These are phyloP conservation scores for Erpornis zantholeuca DNA, from an alignment of 2,113 vertebrate species.

Conservation along the genomic window DNA sequence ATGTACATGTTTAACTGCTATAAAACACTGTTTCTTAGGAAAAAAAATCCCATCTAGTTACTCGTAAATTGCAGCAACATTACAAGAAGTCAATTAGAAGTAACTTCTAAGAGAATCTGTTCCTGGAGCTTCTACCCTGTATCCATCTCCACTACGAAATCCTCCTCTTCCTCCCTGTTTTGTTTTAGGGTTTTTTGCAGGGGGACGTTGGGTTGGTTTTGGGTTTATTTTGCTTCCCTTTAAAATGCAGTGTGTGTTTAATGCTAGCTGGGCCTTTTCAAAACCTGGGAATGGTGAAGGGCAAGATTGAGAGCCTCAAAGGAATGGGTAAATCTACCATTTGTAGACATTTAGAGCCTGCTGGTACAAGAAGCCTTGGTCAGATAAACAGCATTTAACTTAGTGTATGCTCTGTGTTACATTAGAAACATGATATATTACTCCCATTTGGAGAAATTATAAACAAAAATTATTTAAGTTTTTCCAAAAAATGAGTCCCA, in stretches of 20 bases:
- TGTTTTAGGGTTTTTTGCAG: neutral
- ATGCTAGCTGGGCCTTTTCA: neutral
- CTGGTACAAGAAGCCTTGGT: neutral
- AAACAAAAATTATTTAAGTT: neutral
- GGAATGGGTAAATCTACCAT: neutral
- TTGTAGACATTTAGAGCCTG: neutral
- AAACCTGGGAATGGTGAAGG: neutral
- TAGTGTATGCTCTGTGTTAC: neutral
- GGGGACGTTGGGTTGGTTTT: neutral
- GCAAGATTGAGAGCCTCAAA: neutral
- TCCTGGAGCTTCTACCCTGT: neutral
- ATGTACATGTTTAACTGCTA: neutral
- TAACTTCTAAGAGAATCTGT: neutral
- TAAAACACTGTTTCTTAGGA: neutral
- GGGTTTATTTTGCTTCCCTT: neutral
- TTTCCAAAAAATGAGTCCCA: neutral
- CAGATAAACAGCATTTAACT: neutral
- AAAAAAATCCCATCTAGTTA: neutral
- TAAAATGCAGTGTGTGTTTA: neutral
- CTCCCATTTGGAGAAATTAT: neutral
- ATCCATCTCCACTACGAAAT: neutral
- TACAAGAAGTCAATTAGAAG: neutral
- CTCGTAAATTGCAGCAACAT: neutral
- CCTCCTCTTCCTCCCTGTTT: neutral
- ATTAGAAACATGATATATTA: neutral